phyloP scores from a whole-genome alignment of 2,113 vertebrate genomes.

The Scomber colias region DNA sequence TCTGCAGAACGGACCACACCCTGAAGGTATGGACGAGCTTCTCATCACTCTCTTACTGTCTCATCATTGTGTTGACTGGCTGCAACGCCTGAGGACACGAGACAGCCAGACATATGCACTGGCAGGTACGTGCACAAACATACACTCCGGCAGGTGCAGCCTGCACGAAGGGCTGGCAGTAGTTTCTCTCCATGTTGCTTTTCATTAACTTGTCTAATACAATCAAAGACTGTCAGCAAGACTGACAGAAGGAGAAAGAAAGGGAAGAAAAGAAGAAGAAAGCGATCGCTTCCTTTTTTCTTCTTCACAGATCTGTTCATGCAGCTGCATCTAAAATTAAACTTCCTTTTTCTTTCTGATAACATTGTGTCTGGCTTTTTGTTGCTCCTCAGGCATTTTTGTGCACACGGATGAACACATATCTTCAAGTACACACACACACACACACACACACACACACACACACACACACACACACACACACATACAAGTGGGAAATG shows the following conservation, averaged over 20 bases:
- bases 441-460: slow-evolving; percentile 23
- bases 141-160: slow-evolving; percentile 71
- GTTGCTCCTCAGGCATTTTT: slow-evolving; percentile 32
- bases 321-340: slow-evolving; percentile 65
- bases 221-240: slow-evolving; percentile 79
- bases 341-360: slow-evolving; percentile 64
- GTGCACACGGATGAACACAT: slow-evolving; percentile 7
- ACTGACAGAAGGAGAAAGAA: slow-evolving; percentile 64
- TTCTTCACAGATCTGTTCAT: slow-evolving; percentile 47
- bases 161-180: slow-evolving; percentile 56
- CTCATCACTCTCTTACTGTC: slow-evolving; percentile 77
- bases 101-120: slow-evolving; percentile 55
- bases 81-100: slow-evolving; percentile 65
- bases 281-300: slow-evolving; percentile 30
- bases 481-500: slow-evolving; percentile 29
- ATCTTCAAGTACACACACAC: slow-evolving; percentile 3
- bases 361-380: slow-evolving; percentile 58
- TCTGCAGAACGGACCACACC: slow-evolving; percentile 51
- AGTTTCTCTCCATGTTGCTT: slow-evolving; percentile 70
- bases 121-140: slow-evolving; percentile 69
- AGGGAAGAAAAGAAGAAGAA: slow-evolving; percentile 30
- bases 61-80: slow-evolving; percentile 70
- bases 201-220: slow-evolving; percentile 81
- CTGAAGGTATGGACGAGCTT: slow-evolving; percentile 63
- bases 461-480: slow-evolving; percentile 17